Base-by-base conservation (phyloP, 2,797 vertebrate genomes). In the Falco concolor region DNA sequence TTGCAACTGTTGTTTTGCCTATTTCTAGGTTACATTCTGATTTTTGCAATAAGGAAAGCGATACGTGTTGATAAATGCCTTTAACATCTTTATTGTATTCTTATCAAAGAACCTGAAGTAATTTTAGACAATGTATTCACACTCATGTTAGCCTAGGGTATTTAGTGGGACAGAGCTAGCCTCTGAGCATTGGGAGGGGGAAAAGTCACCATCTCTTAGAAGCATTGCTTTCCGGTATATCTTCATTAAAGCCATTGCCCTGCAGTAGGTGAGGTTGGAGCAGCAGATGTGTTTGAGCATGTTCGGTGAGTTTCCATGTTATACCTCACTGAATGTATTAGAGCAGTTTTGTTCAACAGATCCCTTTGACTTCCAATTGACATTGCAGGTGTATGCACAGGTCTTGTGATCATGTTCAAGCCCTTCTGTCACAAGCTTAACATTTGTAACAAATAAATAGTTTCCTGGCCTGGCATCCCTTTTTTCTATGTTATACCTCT, bases 361-460 rank as follows among this genome's bases (percentile, higher is more conserved):
- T 44, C 72, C 56, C 80, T 2, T 1, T 84, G 59, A 84, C 70
- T 93, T 79, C 63, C 59, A 45, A 1, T 2, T 80, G 89, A 67
- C 69, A 34, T 75, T 93, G 79, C 94, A 88, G 79, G 89, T 64
- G n/a, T n/a, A 18, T 0, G 6, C 23, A 3, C 40, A 4, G 40
- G 14, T 86, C 42, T 7, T 75, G 79, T 72, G 73, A 38, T 80
- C n/a, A 34, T 54, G 1, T 38, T 47, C 50, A 30, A 75, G 57
- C 45, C 32, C 42, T 56, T 32, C 69, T 92, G 75, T 68, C 64
- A 42, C 25, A 11, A 59, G 53, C 68, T 53, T 50, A 30, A n/a
- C 6, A 1, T 64, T 53, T 63, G 27, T 44, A 59, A 52, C 45
- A 67, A n/a, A 67, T n/a, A 32, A 40, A 16, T 44, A 0, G 0